Percentiles rank a stretch among this genome's conserved stretches.
Evolutionary conservation across 1,140 invertebrate genomes (phyloP).

Genomic region (Drosophila eugracilis): DNA sequence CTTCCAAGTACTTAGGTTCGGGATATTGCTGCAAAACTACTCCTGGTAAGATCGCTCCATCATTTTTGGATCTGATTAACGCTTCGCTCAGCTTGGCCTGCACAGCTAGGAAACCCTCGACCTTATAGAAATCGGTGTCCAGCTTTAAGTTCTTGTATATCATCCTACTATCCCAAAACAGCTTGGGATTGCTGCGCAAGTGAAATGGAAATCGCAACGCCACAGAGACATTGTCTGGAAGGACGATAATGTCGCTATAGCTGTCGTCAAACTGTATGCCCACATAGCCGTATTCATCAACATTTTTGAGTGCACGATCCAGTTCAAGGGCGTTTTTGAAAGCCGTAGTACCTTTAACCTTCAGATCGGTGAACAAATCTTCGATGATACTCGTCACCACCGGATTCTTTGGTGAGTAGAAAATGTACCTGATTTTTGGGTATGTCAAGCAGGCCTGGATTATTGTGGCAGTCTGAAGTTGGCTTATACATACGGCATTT

Average conservation of each 20-base stretch:
- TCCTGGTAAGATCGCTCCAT: conserved; percentile 1
- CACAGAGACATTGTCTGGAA: conserved; percentile 22
- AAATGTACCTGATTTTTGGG: conserved; percentile 30
- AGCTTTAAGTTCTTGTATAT: neutral
- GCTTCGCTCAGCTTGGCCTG: conserved; percentile 30
- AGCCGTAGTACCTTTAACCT: neutral
- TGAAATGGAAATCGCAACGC: conserved; percentile 39
- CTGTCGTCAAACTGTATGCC: conserved; percentile 52
- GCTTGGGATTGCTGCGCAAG: neutral
- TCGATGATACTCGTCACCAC: conserved; percentile 14
- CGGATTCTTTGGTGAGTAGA: conserved; percentile 44
- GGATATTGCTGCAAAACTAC: conserved; percentile 29
- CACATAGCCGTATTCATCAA: conserved; percentile 19
- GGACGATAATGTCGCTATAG: neutral
- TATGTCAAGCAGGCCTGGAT: conserved; percentile 13
- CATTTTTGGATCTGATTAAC: conserved; percentile 10
- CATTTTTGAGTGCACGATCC: neutral
- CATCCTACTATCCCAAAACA: conserved; percentile 1
- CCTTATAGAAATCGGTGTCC: neutral
- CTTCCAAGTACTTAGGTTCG: neutral
- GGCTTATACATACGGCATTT: conserved; percentile 49
- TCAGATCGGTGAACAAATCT: conserved; percentile 4
- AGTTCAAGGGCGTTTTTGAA: neutral
- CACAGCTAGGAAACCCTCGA: conserved; percentile 35
- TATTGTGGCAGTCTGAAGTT: neutral